phyloP scores from a whole-genome alignment of 2,888 invertebrate genomes.

The Microplitis manilae region DNA sequence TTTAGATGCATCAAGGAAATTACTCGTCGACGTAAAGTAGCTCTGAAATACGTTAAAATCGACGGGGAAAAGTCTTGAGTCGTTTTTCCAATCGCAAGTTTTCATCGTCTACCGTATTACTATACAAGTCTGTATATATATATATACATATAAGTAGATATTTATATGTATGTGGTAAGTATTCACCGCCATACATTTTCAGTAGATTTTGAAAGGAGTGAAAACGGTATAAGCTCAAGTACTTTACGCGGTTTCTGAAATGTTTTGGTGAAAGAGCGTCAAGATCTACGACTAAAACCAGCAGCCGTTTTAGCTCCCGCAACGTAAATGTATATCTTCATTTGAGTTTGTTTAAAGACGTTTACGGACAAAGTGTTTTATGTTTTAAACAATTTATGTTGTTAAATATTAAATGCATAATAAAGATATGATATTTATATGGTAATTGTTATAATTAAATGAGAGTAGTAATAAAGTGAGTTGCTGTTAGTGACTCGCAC shows the following conservation, averaged over 20 bases:
- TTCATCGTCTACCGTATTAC: neutral
- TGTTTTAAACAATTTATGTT: neutral
- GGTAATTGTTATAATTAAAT: neutral
- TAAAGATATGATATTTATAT: neutral
- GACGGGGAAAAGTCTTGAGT: constrained; percentile 34
- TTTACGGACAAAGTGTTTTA: neutral
- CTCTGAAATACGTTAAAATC: constrained; percentile 21
- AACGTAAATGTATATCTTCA: neutral
- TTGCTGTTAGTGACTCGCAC: neutral
- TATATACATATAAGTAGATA: neutral
- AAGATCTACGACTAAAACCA: neutral
- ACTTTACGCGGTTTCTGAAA: constrained; percentile 13
- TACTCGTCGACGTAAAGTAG: constrained; percentile 25
- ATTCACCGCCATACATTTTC: neutral
- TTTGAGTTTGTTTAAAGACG: neutral
- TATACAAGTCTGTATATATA: too few species aligned
- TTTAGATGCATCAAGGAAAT: constrained; percentile 45
- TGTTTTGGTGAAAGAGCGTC: neutral
- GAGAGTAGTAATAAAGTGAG: neutral
- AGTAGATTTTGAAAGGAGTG: neutral
- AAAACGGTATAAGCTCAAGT: constrained; percentile 10
- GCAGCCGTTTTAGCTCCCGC: neutral
- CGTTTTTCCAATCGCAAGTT: constrained; percentile 39
- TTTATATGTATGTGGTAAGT: neutral
- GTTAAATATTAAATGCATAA: neutral